These are phyloP conservation scores for Procavia capensis DNA, from an alignment of 2,113 vertebrate genomes.

Conservation along the genomic window DNA sequence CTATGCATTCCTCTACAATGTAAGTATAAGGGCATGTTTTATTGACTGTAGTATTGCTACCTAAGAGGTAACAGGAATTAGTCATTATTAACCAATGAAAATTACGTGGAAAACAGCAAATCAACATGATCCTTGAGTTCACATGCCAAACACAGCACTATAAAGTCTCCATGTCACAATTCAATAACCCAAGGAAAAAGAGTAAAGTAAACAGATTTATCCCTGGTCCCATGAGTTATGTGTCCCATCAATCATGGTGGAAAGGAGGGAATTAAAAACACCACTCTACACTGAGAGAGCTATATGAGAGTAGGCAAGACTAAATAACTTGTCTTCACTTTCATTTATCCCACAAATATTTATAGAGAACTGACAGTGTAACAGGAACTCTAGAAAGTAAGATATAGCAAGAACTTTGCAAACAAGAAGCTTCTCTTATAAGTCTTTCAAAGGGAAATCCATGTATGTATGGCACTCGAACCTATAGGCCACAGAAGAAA, in stretches of 20 bases:
- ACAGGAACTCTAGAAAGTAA: slow-evolving; percentile 15
- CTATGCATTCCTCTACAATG: neutral
- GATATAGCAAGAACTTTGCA: neutral
- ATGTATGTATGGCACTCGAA: neutral
- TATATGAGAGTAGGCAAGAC: neutral
- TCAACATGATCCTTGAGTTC: neutral
- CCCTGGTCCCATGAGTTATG: neutral
- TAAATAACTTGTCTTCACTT: slow-evolving; percentile 42
- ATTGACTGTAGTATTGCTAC: neutral
- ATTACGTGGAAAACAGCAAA: neutral
- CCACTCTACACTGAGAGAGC: neutral
- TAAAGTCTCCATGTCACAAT: neutral
- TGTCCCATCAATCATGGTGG: neutral
- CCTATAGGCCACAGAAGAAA: neutral
- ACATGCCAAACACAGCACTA: neutral
- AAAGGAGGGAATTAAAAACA: neutral
- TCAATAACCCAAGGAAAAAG: neutral
- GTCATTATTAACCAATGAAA: neutral
- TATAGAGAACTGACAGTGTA: slow-evolving; percentile 21
- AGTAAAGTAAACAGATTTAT: neutral
- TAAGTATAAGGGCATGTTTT: neutral
- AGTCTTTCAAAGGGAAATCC: slow-evolving; percentile 37
- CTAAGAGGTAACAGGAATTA: neutral
- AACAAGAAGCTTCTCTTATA: slow-evolving; percentile 34
- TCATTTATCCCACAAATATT: slow-evolving; percentile 66